A percentile compares a stretch with the other conserved stretches of the same genome.
phyloP scores from a whole-genome alignment of 1,140 invertebrate genomes.

The Drosophila athabasca region DNA sequence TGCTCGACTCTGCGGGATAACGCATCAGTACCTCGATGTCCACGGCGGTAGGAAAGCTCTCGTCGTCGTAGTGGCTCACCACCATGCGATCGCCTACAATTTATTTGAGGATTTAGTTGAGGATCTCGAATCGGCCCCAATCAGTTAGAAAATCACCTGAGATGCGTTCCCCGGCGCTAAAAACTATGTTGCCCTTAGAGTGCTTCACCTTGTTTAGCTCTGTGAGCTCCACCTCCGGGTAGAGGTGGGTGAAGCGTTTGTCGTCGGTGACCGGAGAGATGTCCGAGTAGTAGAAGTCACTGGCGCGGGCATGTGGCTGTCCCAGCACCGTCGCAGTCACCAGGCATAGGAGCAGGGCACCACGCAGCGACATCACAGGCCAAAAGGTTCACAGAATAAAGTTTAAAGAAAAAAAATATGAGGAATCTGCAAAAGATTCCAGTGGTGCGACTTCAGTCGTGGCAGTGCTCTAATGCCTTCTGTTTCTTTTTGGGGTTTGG shows the following conservation, averaged over 20 bases:
- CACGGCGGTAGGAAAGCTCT: slow-evolving; percentile 53
- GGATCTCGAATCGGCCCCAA: not conserved
- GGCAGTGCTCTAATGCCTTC: slow-evolving; percentile 13
- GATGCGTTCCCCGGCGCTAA: slow-evolving; percentile 57
- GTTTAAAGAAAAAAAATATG: slow-evolving; percentile 9
- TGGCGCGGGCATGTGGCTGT: slow-evolving; percentile 37
- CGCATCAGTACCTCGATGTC: slow-evolving; percentile 66
- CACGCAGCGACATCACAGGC: slow-evolving; percentile 1
- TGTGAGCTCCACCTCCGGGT: slow-evolving; percentile 48
- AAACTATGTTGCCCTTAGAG: slow-evolving; percentile 72
- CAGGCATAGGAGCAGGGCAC: slow-evolving; percentile 1
- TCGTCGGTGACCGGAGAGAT: slow-evolving; percentile 66
- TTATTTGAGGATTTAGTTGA: not conserved
- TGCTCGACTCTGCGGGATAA: slow-evolving; percentile 47
- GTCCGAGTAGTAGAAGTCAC: slow-evolving; percentile 59
- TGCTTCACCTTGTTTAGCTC: slow-evolving; percentile 64
- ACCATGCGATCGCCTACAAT: slow-evolving; percentile 62
- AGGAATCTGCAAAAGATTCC: not conserved
- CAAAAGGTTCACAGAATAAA: not conserved
- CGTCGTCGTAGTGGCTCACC: slow-evolving; percentile 62
- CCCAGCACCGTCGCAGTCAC: not conserved
- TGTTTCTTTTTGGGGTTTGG: slow-evolving; percentile 37
- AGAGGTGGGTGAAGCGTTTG: slow-evolving; percentile 30
- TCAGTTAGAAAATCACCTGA: slow-evolving; percentile 40
- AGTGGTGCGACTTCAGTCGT: not conserved